Percentiles rank a stretch among this genome's conserved stretches.
phyloP scores from a whole-genome alignment of 1,140 invertebrate genomes.

The Whitmania pigra region DNA sequence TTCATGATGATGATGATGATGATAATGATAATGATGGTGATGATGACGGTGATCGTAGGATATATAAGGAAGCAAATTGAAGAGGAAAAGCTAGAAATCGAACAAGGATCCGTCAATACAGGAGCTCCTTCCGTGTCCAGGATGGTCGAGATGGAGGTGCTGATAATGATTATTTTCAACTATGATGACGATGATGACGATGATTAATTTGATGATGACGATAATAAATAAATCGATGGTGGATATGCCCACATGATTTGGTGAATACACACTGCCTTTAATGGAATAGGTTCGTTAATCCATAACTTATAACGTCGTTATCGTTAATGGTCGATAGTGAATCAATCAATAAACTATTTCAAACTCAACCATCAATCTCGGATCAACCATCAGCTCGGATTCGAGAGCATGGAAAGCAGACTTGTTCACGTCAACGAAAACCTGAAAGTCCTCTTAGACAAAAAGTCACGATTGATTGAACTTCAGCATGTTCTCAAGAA shows the following conservation, averaged over 20 bases:
- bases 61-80: conserved; percentile 90
- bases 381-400: conserved; percentile 45
- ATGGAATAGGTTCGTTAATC: too few species aligned
- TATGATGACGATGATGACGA: too few species aligned
- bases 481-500: conserved; percentile 81
- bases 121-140: conserved; percentile 89
- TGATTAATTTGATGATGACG: background rate
- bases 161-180: background rate
- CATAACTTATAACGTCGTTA: too few species aligned
- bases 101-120: conserved; percentile 75
- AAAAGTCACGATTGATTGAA: conserved; percentile 83
- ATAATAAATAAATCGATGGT: background rate
- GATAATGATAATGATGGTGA: background rate
- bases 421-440: conserved; percentile 63
- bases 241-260: too few species aligned
- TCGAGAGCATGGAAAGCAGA: conserved; percentile 41
- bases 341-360: background rate
- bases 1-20: background rate
- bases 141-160: conserved; percentile 86
- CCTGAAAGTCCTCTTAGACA: conserved; percentile 79
- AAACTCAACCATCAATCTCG: too few species aligned
- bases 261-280: too few species aligned
- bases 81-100: conserved; percentile 85
- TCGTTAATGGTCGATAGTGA: background rate
- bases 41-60: conserved; percentile 34